Evolutionary conservation across 2,113 vertebrate species (phyloP), one percentile per base, ranked within the genome.

Genomic region (Urocynchramus pylzowi): DNA sequence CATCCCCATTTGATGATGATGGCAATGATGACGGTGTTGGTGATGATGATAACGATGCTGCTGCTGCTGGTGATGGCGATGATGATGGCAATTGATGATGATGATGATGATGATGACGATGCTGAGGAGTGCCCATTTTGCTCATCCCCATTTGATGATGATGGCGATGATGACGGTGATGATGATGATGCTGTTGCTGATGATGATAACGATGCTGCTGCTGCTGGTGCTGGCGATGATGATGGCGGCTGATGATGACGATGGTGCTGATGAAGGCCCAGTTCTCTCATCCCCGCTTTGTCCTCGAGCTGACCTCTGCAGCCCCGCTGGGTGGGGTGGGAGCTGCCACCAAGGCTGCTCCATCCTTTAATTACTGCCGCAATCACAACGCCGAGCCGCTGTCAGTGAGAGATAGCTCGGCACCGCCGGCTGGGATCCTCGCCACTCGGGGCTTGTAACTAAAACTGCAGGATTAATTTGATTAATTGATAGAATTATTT

Each of bases 401-500:
- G 97, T 97, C 97, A 97, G 69, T 23, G 82, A 90, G 96, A 97
- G 97, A 97, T 97, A 98, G 97, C 96, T 97, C 87, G 65, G 87
- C 78, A 91, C 97, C 83, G 79, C 93, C 33, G 86, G 95, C 97
- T 96, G 49, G 94, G 96, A 98, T 97, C 97, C 85, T 85, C 92
- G 96, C 95, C 97, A 97, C 98, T 98, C 95, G 97, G 97, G 97
- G 96, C 97, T 98, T 98, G 98, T 98, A 98, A 98, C 96, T 96
- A 96, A 97, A 97, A 98, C 96, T 93, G 96, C 95, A 94, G 93
- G 97, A 97, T 98, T 98, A 98, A 98, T 98, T 98, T 98, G 97
- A 98, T 98, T 97, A 98, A 98, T 97, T 97, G 98, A 98, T 98
- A 98, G 97, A 97, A 98, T 98, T 97, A 95, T 98, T 98, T 97